Conservation (phyloP, 2,113 vertebrate genomes). For the Azemiops feae region DNA sequence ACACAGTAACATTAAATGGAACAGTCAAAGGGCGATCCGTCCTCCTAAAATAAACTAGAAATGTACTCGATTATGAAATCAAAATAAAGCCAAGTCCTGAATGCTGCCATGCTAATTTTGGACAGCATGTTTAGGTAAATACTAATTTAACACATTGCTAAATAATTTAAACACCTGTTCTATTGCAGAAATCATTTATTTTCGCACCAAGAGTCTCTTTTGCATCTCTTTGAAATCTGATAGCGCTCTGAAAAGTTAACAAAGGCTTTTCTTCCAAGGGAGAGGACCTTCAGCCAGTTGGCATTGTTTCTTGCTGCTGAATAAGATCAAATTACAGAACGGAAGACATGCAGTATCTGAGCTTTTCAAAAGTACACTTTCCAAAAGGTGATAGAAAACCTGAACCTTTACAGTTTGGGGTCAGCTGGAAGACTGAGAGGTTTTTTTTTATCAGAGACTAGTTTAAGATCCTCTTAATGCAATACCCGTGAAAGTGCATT, state of each 20-base stretch:
- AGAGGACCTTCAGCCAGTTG: neutral
- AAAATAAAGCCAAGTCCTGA: conserved; percentile 16
- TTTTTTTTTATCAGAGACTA: neutral
- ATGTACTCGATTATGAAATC: neutral
- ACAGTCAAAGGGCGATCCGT: neutral
- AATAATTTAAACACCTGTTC: conserved; percentile 47
- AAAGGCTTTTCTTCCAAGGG: neutral
- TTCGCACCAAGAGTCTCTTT: conserved; percentile 31
- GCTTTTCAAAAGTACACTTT: neutral
- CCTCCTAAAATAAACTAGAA: neutral
- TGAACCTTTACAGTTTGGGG: neutral
- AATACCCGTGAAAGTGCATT: neutral
- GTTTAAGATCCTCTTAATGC: neutral
- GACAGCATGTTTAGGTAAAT: conserved; percentile 38
- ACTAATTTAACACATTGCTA: conserved; percentile 39
- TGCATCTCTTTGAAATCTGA: conserved; percentile 36
- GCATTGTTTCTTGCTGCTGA: neutral
- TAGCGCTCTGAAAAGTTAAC: neutral
- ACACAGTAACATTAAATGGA: conserved; percentile 12
- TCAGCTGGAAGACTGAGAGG: neutral
- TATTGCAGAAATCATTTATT: conserved; percentile 10
- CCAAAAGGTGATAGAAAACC: neutral
- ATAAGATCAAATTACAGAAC: conserved; percentile 7
- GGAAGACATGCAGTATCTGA: neutral
- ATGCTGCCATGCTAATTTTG: conserved; percentile 32